A percentile compares a stretch with the other conserved stretches of the same genome.
Evolutionary conservation across 2,888 invertebrate genomes (phyloP).

Genomic region (Tribolium freemani): DNA sequence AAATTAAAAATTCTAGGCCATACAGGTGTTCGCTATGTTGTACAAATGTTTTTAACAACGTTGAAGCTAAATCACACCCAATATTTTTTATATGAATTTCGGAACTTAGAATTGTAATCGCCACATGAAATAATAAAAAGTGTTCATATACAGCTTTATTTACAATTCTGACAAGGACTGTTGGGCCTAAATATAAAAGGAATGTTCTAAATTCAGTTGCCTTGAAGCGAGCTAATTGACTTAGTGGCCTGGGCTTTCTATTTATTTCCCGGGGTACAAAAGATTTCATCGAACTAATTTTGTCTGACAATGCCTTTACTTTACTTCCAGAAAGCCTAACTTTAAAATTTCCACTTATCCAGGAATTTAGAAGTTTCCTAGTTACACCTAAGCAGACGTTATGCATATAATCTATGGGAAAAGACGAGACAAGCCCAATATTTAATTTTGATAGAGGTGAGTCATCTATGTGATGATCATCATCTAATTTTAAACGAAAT

Average conservation of each 20-base stretch:
- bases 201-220: constrained; percentile 44
- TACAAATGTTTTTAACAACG: constrained; percentile 39
- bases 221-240: constrained; percentile 42
- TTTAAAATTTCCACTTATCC: constrained; percentile 35
- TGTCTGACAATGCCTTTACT: constrained; percentile 3
- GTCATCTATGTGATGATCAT: constrained; percentile 33
- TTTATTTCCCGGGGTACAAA: constrained; percentile 38
- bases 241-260: constrained; percentile 38
- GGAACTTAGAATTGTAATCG: constrained; percentile 36
- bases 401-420: constrained; percentile 45
- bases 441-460: constrained; percentile 22
- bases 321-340: neutral
- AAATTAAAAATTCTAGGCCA: constrained; percentile 42
- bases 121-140: constrained; percentile 36
- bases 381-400: constrained; percentile 43
- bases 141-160: constrained; percentile 30
- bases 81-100: constrained; percentile 13
- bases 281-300: constrained; percentile 4
- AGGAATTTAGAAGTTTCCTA: constrained; percentile 41
- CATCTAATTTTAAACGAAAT: constrained; percentile 29
- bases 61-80: constrained; percentile 20
- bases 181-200: constrained; percentile 37
- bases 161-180: constrained; percentile 28
- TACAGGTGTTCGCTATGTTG: constrained; percentile 31
- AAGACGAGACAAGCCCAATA: constrained; percentile 29